A percentile compares a stretch with the other conserved stretches of the same genome.
phyloP scores from a whole-genome alignment of 2,113 vertebrate species.

The Prietella phreatophila region DNA sequence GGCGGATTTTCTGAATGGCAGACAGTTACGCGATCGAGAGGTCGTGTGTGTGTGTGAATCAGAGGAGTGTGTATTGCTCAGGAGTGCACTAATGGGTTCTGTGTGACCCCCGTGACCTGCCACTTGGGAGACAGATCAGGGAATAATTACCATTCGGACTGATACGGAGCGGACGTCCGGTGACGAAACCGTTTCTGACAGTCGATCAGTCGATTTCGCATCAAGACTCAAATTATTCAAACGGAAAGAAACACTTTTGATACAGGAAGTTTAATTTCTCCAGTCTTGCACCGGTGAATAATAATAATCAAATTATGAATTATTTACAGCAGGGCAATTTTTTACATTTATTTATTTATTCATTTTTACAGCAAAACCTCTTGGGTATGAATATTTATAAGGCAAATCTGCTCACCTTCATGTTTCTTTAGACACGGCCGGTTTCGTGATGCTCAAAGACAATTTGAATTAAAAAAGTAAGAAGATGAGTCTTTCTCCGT shows the following conservation, averaged over 20 bases:
- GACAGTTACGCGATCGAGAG: conserved; percentile 44
- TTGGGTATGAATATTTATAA: conserved; percentile 10
- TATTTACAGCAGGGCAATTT: background rate
- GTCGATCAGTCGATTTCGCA: background rate
- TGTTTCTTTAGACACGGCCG: background rate
- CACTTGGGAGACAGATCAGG: conserved; percentile 56
- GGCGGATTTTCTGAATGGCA: conserved; percentile 39
- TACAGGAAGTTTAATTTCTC: conserved; percentile 21
- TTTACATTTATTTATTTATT: no score
- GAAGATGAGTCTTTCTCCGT: background rate
- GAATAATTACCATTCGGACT: conserved; percentile 56
- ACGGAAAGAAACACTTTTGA: background rate
- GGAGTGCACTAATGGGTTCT: conserved; percentile 55
- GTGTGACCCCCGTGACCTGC: conserved; percentile 58
- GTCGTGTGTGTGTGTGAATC: background rate
- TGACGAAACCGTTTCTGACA: conserved; percentile 45
- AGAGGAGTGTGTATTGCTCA: conserved; percentile 12
- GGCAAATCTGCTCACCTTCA: conserved; percentile 10
- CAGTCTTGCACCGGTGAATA: conserved; percentile 11
- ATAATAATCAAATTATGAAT: conserved; percentile 22
- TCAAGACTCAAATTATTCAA: background rate
- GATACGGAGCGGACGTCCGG: conserved; percentile 48
- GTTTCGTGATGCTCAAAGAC: background rate
- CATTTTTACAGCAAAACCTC: background rate
- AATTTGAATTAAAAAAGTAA: background rate